A percentile compares a stretch with the other conserved stretches of the same genome.
phyloP scores from a whole-genome alignment of 2,113 vertebrate species.

The Gracilinanus agilis region DNA sequence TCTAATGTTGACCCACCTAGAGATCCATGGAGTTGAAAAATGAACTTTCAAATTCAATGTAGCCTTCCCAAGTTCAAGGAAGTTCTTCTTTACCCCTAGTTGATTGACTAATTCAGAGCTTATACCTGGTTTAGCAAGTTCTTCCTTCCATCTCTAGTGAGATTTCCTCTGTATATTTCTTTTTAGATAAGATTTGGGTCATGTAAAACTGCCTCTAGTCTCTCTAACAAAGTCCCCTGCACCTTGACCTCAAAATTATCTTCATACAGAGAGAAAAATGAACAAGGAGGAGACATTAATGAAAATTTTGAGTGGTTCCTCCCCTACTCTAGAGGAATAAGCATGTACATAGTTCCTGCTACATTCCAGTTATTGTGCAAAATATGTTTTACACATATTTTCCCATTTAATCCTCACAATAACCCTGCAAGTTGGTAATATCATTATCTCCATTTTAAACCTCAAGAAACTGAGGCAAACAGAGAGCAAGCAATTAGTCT shows the following conservation, averaged over 20 bases:
- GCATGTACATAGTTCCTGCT: not conserved
- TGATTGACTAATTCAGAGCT: not conserved
- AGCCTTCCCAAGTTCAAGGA: constrained; percentile 65
- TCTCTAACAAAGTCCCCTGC: constrained; percentile 23
- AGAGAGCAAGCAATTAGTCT: not conserved
- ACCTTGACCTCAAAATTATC: not conserved
- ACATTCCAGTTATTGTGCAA: not conserved
- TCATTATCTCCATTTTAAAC: not conserved
- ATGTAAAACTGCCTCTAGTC: not conserved
- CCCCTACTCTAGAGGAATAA: not conserved
- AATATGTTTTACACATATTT: not conserved
- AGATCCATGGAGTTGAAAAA: constrained; percentile 90
- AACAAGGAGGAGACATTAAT: constrained; percentile 16
- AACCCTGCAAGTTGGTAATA: not conserved
- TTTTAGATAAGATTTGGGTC: not conserved
- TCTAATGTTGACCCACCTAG: constrained; percentile 89
- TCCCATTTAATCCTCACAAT: not conserved
- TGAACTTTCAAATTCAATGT: constrained; percentile 81
- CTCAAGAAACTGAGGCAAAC: not conserved
- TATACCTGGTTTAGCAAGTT: constrained; percentile 9
- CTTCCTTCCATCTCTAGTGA: not conserved
- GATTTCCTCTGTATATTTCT: not conserved
- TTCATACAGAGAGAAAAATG: constrained; percentile 39
- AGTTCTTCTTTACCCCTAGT: constrained; percentile 79
- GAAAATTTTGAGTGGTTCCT: not conserved